These are phyloP conservation scores for Danionella cerebrum DNA, from an alignment of 2,113 vertebrate species.

Conservation along the genomic window DNA sequence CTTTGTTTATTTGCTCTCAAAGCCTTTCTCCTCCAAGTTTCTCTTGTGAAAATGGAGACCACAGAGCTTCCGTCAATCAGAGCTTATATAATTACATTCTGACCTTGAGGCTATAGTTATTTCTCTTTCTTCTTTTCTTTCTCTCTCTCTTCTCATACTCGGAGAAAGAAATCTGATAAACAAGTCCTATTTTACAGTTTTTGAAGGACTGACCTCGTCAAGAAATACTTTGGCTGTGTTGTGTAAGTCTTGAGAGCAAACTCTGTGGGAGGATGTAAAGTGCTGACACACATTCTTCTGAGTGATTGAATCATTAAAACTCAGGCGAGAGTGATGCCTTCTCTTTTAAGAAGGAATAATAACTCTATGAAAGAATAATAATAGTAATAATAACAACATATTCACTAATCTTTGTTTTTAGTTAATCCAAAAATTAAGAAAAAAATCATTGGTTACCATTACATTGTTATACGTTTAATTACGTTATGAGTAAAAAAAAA, in stretches of 20 bases:
- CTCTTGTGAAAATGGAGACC: slow-evolving; percentile 15
- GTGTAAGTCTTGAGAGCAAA: slow-evolving; percentile 26
- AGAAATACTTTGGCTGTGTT: slow-evolving; percentile 31
- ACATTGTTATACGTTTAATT: too few species aligned
- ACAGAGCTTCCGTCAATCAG: slow-evolving; percentile 4
- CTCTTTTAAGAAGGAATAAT: not conserved
- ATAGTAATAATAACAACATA: too few species aligned
- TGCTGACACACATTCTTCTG: slow-evolving; percentile 14
- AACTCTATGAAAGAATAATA: too few species aligned
- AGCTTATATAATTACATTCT: slow-evolving; percentile 32
- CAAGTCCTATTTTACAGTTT: slow-evolving; percentile 41
- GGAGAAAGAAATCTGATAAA: slow-evolving; percentile 45
- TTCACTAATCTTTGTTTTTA: too few species aligned
- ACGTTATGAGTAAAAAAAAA: too few species aligned
- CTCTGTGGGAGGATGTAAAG: slow-evolving; percentile 13
- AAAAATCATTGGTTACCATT: too few species aligned
- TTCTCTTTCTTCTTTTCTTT: not conserved
- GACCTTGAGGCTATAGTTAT: slow-evolving; percentile 30
- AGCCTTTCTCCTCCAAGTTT: not conserved
- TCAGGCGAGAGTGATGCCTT: not conserved
- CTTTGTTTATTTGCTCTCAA: not conserved
- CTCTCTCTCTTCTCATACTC: slow-evolving; percentile 22
- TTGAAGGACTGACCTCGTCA: slow-evolving; percentile 40
- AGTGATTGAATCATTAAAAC: slow-evolving; percentile 20
- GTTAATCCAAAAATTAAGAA: too few species aligned